These are phyloP conservation scores for Corapipo altera DNA, from an alignment of 2,113 vertebrate species.

Conservation along the genomic window DNA sequence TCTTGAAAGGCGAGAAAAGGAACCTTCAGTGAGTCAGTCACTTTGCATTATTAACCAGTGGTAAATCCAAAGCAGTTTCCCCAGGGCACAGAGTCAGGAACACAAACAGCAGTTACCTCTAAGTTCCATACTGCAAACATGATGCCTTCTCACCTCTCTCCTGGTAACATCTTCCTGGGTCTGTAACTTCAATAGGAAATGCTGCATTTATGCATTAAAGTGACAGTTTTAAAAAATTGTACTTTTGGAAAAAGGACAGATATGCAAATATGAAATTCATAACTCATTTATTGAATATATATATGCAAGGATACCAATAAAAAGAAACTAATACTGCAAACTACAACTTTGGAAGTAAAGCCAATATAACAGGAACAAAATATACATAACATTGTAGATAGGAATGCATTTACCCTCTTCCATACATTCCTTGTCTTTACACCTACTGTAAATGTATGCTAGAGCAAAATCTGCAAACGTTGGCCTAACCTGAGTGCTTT, in stretches of 20 bases:
- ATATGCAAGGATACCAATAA: conserved; percentile 78
- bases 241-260: conserved; percentile 68
- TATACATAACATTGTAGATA: conserved; percentile 74
- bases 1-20: neutral
- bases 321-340: conserved; percentile 80
- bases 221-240: neutral
- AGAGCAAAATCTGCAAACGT: conserved; percentile 67
- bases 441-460: conserved; percentile 69
- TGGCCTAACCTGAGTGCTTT: conserved; percentile 71
- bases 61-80: neutral
- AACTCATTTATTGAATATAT: conserved; percentile 80
- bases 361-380: conserved; percentile 81
- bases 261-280: conserved; percentile 72
- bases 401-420: conserved; percentile 76
- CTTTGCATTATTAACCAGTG: neutral
- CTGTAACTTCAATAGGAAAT: neutral
- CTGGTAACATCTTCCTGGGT: neutral
- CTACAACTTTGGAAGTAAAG: conserved; percentile 81
- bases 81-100: neutral
- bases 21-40: neutral
- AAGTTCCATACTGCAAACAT: neutral
- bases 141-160: neutral
- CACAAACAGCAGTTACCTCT: neutral
- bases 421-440: conserved; percentile 75
- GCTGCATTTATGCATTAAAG: neutral